These are phyloP conservation scores for Leucoma salicis DNA, from an alignment of 2,888 invertebrate species.

Conservation along the genomic window DNA sequence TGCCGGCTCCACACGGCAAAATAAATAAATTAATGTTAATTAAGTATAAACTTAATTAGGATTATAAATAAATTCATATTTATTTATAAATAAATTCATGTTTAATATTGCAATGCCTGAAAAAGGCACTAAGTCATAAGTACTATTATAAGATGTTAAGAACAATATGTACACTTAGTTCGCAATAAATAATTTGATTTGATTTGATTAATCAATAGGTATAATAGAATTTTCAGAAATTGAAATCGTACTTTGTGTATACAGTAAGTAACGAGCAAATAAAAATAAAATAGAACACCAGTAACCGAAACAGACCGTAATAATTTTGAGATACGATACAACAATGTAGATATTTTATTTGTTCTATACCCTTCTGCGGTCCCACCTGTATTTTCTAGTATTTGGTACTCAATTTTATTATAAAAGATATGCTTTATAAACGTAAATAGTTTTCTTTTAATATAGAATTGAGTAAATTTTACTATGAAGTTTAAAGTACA, in stretches of 20 bases:
- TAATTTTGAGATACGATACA: background rate
- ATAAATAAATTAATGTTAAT: too few relatives aligned
- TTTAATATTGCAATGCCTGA: too few relatives aligned
- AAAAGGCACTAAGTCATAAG: too few relatives aligned
- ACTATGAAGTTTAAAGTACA: background rate
- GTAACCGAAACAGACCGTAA: background rate
- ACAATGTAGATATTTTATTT: constrained; percentile 1
- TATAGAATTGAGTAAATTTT: background rate
- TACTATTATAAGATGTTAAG: too few relatives aligned
- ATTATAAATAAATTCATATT: too few relatives aligned
- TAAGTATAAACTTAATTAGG: too few relatives aligned
- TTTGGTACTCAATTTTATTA: background rate
- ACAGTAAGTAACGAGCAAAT: background rate
- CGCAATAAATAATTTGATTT: too few relatives aligned
- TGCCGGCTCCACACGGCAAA: too few relatives aligned
- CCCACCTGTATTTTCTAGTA: background rate
- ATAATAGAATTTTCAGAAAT: background rate
- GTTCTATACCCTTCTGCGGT: background rate
- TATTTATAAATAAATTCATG: too few relatives aligned
- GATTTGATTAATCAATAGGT: background rate
- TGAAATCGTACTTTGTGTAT: background rate
- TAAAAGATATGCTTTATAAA: background rate
- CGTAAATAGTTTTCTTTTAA: background rate
- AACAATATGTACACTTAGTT: too few relatives aligned
- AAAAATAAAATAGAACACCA: background rate